These are phyloP conservation scores for Oryctes rhinoceros DNA, from an alignment of 1,140 invertebrate genomes.

Conservation along the genomic window DNA sequence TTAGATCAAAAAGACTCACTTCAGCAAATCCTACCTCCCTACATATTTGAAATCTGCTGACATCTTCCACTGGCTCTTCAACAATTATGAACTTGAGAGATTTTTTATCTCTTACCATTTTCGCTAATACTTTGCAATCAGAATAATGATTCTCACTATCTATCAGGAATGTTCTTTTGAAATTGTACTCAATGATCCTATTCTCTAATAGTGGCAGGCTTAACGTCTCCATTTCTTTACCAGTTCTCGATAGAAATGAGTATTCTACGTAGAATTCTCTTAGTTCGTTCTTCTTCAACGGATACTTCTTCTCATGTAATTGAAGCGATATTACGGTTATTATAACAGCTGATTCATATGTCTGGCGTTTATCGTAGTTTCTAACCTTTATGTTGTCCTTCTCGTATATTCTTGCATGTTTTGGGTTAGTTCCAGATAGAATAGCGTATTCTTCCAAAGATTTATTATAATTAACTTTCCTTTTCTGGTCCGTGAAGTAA, in stretches of 20 bases:
- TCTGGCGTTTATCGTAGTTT: background rate
- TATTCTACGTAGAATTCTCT: slow-evolving; percentile 48
- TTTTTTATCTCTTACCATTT: slow-evolving; percentile 46
- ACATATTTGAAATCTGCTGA: slow-evolving; percentile 42
- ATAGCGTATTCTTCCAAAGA: slow-evolving; percentile 39
- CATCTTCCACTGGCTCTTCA: slow-evolving; percentile 47
- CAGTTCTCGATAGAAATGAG: slow-evolving; percentile 45
- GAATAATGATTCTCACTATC: slow-evolving; percentile 41
- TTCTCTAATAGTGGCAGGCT: slow-evolving; percentile 41
- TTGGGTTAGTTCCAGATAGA: slow-evolving; percentile 37
- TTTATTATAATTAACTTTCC: background rate
- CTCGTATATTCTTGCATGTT: background rate
- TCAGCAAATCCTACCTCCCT: slow-evolving; percentile 44
- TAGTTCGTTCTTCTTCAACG: slow-evolving; percentile 40
- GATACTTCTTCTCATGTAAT: slow-evolving; percentile 42
- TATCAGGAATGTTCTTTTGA: slow-evolving; percentile 44
- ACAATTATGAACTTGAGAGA: slow-evolving; percentile 47
- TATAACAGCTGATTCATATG: slow-evolving; percentile 43
- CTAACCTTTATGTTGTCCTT: slow-evolving; percentile 1
- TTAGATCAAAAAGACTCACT: slow-evolving; percentile 44
- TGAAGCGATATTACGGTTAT: slow-evolving; percentile 45
- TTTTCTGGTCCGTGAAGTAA: slow-evolving; percentile 23
- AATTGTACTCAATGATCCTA: slow-evolving; percentile 45
- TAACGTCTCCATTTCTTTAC: slow-evolving; percentile 46
- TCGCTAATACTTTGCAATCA: slow-evolving; percentile 42